phyloP scores from a whole-genome alignment of 1,140 invertebrate species.

The Anoplophora glabripennis region DNA sequence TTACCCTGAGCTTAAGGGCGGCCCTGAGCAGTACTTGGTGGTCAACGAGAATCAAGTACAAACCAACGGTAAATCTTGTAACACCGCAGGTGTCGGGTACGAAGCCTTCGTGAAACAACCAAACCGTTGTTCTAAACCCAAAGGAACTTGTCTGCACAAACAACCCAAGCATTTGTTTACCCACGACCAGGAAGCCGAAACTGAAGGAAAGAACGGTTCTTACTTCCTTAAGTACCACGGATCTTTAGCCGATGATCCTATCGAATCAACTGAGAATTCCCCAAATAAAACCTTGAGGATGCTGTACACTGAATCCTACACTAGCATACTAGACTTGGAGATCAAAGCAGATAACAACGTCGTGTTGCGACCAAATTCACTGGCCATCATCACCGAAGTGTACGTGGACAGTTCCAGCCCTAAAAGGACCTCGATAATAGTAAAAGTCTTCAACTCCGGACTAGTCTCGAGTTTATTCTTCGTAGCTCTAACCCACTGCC shows the following conservation, averaged over 20 bases:
- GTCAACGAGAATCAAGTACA: slow-evolving; percentile 45
- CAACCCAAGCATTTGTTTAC: slow-evolving; percentile 52
- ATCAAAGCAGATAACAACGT: slow-evolving; percentile 50
- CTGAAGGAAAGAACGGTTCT: slow-evolving; percentile 46
- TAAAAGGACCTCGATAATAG: slow-evolving; percentile 46
- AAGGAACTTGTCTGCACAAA: slow-evolving; percentile 52
- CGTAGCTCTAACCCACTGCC: slow-evolving; percentile 48
- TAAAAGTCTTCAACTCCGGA: slow-evolving; percentile 51
- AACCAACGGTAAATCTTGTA: slow-evolving; percentile 50
- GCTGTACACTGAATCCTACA: slow-evolving; percentile 39
- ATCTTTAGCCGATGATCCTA: slow-evolving; percentile 45
- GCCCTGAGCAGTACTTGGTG: slow-evolving; percentile 50
- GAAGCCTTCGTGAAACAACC: slow-evolving; percentile 52
- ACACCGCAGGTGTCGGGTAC: slow-evolving; percentile 49
- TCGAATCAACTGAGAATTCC: slow-evolving; percentile 28
- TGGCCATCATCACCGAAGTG: slow-evolving; percentile 49
- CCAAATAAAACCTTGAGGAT: slow-evolving; percentile 33
- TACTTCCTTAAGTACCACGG: slow-evolving; percentile 54
- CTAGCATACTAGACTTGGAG: slow-evolving; percentile 49
- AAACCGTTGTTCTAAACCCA: slow-evolving; percentile 47
- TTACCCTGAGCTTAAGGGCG: slow-evolving; percentile 41
- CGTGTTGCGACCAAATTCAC: slow-evolving; percentile 44
- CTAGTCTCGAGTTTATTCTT: slow-evolving; percentile 45
- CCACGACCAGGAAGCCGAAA: slow-evolving; percentile 48
- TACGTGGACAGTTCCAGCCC: slow-evolving; percentile 47